A percentile compares a stretch with the other conserved stretches of the same genome.
Evolutionary conservation across 2,113 vertebrate species (phyloP).

Genomic region (Condylura cristata): DNA sequence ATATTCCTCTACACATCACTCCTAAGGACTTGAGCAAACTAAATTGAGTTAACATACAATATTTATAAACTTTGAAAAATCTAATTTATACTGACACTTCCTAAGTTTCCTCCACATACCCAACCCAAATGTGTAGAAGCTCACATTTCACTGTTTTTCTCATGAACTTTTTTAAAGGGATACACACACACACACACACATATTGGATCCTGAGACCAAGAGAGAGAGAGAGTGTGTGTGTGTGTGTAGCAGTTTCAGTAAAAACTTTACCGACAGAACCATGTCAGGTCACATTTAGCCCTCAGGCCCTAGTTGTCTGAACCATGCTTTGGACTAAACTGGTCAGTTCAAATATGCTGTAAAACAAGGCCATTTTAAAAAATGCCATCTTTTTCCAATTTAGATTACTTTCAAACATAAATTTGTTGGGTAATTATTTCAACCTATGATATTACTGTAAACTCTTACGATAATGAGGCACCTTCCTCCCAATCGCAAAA

Average conservation of each 20-base stretch:
- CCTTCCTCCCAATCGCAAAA: background rate
- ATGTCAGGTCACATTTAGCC: background rate
- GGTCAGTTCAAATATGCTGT: background rate
- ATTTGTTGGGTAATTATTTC: background rate
- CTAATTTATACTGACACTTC: background rate
- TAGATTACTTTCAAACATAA: conserved; percentile 13
- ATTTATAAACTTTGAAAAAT: background rate
- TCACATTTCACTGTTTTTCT: conserved; percentile 12
- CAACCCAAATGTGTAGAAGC: background rate
- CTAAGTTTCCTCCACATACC: background rate
- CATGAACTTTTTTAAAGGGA: background rate
- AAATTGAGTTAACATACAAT: background rate
- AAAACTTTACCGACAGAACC: conserved; percentile 32
- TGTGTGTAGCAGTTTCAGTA: background rate
- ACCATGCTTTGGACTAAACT: background rate
- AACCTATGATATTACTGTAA: background rate
- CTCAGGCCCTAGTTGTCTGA: background rate
- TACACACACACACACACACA: no score
- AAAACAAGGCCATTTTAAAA: conserved; percentile 37
- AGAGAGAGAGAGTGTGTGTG: no score
- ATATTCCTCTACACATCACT: background rate
- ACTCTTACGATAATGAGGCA: background rate
- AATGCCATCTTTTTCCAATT: background rate
- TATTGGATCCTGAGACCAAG: no score
- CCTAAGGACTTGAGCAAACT: background rate